Evolutionary conservation across 2,113 vertebrate genomes (phyloP).

Genomic region (Holacanthus passer): DNA sequence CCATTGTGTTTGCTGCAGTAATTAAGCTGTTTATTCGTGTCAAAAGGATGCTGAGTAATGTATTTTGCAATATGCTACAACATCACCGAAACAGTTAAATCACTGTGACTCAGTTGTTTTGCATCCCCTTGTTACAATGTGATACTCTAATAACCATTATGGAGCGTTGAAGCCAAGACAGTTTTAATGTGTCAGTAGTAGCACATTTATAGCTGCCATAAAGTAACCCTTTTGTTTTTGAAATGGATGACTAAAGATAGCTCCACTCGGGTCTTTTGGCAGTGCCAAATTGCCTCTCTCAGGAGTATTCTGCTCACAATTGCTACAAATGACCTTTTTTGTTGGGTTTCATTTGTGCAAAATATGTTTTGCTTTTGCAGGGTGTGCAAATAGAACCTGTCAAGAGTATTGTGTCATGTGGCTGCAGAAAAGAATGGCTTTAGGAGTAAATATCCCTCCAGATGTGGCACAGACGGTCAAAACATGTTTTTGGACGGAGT

Average conservation of each 20-base stretch:
- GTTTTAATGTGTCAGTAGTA: conserved; percentile 70
- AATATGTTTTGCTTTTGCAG: conserved; percentile 82
- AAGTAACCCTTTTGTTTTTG: conserved; percentile 78
- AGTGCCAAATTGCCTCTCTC: conserved; percentile 69
- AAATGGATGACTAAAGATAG: conserved; percentile 82
- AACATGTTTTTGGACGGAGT: conserved; percentile 87
- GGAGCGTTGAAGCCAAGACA: conserved; percentile 45
- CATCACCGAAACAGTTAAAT: conserved; percentile 46
- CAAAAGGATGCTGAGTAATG: conserved; percentile 52
- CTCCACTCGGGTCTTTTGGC: conserved; percentile 63
- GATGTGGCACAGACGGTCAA: conserved; percentile 84
- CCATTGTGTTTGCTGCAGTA: conserved; percentile 44
- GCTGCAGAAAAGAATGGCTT: conserved; percentile 78
- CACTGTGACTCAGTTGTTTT: conserved; percentile 68
- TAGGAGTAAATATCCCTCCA: conserved; percentile 82
- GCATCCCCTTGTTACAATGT: conserved; percentile 42
- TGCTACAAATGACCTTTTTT: conserved; percentile 77
- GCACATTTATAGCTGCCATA: conserved; percentile 73
- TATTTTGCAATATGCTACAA: conserved; percentile 37
- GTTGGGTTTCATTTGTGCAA: conserved; percentile 74
- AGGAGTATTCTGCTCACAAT: conserved; percentile 68
- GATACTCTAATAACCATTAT: conserved; percentile 48
- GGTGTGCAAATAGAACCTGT: conserved; percentile 74
- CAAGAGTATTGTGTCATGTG: conserved; percentile 77
- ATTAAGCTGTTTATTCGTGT: conserved; percentile 37